Conservation (phyloP, 2,797 vertebrate genomes). For the Ctenopoma kingsleyae region DNA sequence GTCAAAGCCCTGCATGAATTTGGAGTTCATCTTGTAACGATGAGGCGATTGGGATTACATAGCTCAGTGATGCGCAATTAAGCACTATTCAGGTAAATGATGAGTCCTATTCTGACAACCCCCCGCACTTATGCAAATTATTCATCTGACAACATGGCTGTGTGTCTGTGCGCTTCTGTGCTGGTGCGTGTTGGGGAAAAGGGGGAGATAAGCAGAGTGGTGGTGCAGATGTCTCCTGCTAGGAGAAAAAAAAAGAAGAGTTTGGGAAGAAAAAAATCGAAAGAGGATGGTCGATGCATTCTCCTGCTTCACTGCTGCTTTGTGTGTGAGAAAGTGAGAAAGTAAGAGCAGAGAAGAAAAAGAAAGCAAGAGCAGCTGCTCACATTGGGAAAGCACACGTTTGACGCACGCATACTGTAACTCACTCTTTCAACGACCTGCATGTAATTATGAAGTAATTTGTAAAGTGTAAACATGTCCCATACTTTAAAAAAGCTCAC, state of each 20-base stretch:
- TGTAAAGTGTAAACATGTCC: not conserved
- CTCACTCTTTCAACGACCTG: conserved; percentile 13
- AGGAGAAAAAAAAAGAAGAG: conserved; percentile 8
- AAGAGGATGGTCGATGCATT: conserved; percentile 25
- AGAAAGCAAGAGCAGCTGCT: conserved; percentile 8
- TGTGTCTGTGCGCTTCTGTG: not conserved
- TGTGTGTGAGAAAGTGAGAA: conserved; percentile 3
- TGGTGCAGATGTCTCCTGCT: conserved; percentile 24
- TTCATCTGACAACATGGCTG: conserved; percentile 3
- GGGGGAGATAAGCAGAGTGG: conserved; percentile 4
- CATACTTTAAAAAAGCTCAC: not conserved
- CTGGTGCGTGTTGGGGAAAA: conserved; percentile 10
- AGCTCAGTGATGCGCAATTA: conserved; percentile 57
- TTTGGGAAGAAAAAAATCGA: conserved; percentile 36
- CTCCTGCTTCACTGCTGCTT: conserved; percentile 20
- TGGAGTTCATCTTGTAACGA: conserved; percentile 21
- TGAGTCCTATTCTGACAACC: conserved; percentile 44
- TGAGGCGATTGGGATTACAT: conserved; percentile 38
- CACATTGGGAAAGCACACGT: not conserved
- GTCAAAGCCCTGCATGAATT: conserved; percentile 13
- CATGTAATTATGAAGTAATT: not conserved
- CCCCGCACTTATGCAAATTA: conserved; percentile 53
- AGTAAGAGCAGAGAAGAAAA: not conserved
- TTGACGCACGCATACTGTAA: conserved; percentile 1
- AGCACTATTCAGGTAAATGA: conserved; percentile 67